Percentiles rank a stretch among this genome's conserved stretches.
Evolutionary conservation across 2,888 invertebrate genomes (phyloP).

Genomic region (Nymphalis c-album): DNA sequence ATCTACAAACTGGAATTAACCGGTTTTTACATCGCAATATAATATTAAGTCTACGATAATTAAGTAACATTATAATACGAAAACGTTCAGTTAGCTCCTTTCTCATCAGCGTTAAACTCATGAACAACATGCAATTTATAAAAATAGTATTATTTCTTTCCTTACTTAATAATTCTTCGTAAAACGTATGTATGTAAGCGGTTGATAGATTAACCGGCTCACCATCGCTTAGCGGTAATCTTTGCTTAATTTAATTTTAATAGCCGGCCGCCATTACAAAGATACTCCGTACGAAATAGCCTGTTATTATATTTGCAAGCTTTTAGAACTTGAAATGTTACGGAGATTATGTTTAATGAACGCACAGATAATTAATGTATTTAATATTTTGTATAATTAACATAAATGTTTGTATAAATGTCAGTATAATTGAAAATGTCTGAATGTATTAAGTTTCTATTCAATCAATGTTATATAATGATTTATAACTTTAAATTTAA

Average conservation of each 20-base stretch:
- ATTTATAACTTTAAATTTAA: not conserved
- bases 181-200: slow-evolving; percentile 28
- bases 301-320: slow-evolving; percentile 35
- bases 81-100: slow-evolving; percentile 3
- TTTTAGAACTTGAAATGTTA: slow-evolving; percentile 26
- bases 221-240: slow-evolving; percentile 57
- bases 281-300: slow-evolving; percentile 46
- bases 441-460: not conserved
- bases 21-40: not conserved
- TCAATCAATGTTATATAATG: not conserved
- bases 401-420: slow-evolving; percentile 13
- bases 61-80: slow-evolving; percentile 21
- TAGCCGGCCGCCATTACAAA: slow-evolving; percentile 51
- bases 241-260: slow-evolving; percentile 76
- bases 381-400: slow-evolving; percentile 18
- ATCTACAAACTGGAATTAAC: slow-evolving; percentile 2
- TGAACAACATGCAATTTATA: slow-evolving; percentile 19
- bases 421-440: slow-evolving; percentile 5
- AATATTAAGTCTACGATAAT: slow-evolving; percentile 11
- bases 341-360: slow-evolving; percentile 30
- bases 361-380: slow-evolving; percentile 19
- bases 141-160: slow-evolving; percentile 39
- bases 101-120: slow-evolving; percentile 32
- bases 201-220: slow-evolving; percentile 54
- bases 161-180: slow-evolving; percentile 65